Evolutionary conservation across 2,888 invertebrate genomes (phyloP).

Genomic region (Drosophila formosana): DNA sequence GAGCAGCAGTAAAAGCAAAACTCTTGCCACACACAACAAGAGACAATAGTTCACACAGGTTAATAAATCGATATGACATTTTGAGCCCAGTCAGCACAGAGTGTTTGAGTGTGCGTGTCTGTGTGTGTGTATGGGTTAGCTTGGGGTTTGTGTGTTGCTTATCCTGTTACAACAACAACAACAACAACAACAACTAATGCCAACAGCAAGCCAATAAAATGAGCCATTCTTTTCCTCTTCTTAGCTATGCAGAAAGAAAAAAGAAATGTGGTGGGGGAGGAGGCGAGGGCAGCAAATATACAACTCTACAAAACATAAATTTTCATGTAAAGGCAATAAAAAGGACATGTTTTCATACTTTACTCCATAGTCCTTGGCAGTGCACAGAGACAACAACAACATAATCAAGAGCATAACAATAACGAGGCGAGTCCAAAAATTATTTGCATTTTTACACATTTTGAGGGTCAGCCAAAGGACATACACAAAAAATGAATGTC

Average conservation of each 20-base stretch:
- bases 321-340: constrained; percentile 81
- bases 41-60: constrained; percentile 80
- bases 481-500: constrained; percentile 68
- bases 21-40: background rate
- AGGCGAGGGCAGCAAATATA: constrained; percentile 35
- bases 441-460: constrained; percentile 81
- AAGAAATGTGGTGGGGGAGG: constrained; percentile 12
- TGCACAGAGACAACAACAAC: constrained; percentile 55
- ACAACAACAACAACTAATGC: constrained; percentile 28
- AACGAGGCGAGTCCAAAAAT: constrained; percentile 70
- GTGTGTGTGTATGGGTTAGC: constrained; percentile 3
- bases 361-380: constrained; percentile 30
- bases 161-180: constrained; percentile 7
- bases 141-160: constrained; percentile 15
- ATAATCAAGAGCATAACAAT: constrained; percentile 80
- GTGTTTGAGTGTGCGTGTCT: background rate
- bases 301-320: constrained; percentile 74
- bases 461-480: constrained; percentile 78
- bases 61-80: constrained; percentile 82
- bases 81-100: constrained; percentile 43
- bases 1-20: constrained; percentile 12
- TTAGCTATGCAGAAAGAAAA: constrained; percentile 23
- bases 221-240: constrained; percentile 58
- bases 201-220: constrained; percentile 76
- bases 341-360: constrained; percentile 75